Evolutionary conservation across 2,888 invertebrate genomes (phyloP), one percentile per base, ranked within the genome.

Genomic region (Parnassius mnemosyne): DNA sequence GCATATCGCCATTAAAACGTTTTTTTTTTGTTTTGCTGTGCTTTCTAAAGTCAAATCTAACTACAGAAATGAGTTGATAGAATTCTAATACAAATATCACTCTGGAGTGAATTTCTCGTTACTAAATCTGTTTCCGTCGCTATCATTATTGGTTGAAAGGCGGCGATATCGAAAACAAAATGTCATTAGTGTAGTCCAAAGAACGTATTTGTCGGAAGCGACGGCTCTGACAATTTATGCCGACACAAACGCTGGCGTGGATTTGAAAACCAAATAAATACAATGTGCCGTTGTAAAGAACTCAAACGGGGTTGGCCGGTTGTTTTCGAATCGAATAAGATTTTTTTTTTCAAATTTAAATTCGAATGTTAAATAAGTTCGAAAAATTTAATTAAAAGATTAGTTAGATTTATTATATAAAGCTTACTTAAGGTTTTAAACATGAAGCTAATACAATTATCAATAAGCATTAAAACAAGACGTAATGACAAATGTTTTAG

Each of bases 141-240:
- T 59, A 65, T 59, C 66, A 60, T 66, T 59, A 57, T 58, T 46
- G 56, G 42, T 50, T 42, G 54, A 50, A 55, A 34, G 20, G 58
- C 58, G 54, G 53, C 44, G 52, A 46, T 64, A 64, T 65, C 66
- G 76, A 73, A 79, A 80, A 86, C 85, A 85, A 84, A 86, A 83
- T 77, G 78, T 85, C 83, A 84, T 88, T 87, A 85, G 83, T 71
- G 70, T 63, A 65, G 67, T 34, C 61, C 67, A 72, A 72, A 70
- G 68, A 74, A 69, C 73, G 72, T 73, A 84, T 87, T 84, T 84
- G 88, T 87, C 85, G 87, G 87, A 89, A 87, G 78, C 75, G 73
- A 70, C 69, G 70, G 57, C 72, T 68, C 65, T 68, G 71, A 81
- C 81, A 82, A 89, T 90, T 89, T 89, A 89, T 87, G 84, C 76